These are phyloP conservation scores for Sapajus apella DNA, from an alignment of 2,113 vertebrate species.

Conservation along the genomic window DNA sequence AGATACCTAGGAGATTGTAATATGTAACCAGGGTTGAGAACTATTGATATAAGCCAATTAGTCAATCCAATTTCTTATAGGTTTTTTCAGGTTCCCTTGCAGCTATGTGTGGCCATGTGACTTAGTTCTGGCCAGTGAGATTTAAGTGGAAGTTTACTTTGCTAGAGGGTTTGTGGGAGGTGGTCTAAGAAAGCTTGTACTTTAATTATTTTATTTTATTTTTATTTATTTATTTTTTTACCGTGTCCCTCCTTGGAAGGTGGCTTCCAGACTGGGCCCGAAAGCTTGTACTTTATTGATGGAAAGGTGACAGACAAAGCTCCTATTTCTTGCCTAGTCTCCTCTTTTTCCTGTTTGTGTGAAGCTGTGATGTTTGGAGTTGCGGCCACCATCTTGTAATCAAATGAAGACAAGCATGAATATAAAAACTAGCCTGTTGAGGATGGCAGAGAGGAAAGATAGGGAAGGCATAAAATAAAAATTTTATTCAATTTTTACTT, in stretches of 20 bases:
- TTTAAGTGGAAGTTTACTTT: neutral
- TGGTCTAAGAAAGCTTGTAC: neutral
- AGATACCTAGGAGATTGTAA: neutral
- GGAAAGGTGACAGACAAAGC: neutral
- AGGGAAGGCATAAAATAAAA: neutral
- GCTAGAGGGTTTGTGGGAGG: neutral
- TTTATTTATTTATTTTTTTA: no score
- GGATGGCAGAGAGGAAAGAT: neutral
- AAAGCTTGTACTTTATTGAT: neutral
- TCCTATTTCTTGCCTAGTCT: neutral
- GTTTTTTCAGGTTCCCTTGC: neutral
- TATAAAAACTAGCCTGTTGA: neutral
- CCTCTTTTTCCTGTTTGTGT: neutral
- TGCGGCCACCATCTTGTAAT: neutral
- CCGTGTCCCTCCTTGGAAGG: no score
- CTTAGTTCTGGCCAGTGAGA: neutral
- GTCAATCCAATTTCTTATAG: neutral
- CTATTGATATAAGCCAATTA: neutral
- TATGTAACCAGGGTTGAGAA: neutral
- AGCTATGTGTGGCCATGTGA: neutral
- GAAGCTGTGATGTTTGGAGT: neutral
- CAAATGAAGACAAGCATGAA: neutral
- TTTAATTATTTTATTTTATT: neutral
- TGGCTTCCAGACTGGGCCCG: neutral
- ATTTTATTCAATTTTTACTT: no score